Percentiles rank a stretch among this genome's conserved stretches.
phyloP scores from a whole-genome alignment of 1,140 invertebrate genomes.

The Platyscapa corneri region DNA sequence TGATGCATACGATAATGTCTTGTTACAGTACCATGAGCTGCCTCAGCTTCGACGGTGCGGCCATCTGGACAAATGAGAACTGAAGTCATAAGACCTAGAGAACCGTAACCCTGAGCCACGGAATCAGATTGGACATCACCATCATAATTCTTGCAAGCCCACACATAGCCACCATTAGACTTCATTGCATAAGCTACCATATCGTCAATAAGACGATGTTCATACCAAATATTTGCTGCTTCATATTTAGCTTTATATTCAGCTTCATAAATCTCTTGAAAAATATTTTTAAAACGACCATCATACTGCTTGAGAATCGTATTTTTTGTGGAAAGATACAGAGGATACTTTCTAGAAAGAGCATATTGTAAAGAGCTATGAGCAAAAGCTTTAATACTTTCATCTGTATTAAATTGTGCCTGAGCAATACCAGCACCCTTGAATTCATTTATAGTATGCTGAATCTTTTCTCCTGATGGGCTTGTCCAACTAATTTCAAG shows the following conservation, averaged over 20 bases:
- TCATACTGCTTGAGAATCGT: slow-evolving; percentile 99
- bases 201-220: slow-evolving; percentile 98
- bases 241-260: slow-evolving; percentile 92
- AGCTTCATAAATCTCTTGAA: slow-evolving; percentile 96
- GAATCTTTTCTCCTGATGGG: slow-evolving; percentile 78
- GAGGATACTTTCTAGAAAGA: slow-evolving; percentile 87
- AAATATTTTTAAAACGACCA: slow-evolving; percentile 99
- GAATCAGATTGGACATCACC: slow-evolving; percentile 99
- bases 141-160: slow-evolving; percentile 99
- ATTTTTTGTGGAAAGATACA: slow-evolving; percentile 99
- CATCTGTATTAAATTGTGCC: slow-evolving; percentile 98
- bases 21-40: slow-evolving; percentile 98
- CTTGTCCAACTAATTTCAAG: slow-evolving; percentile 90
- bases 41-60: slow-evolving; percentile 97
- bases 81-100: slow-evolving; percentile 96
- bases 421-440: slow-evolving; percentile 92
- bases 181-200: slow-evolving; percentile 99
- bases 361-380: slow-evolving; percentile 96
- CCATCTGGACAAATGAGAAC: slow-evolving; percentile 96
- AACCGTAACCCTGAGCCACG: slow-evolving; percentile 95
- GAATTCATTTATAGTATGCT: slow-evolving; percentile 86
- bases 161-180: slow-evolving; percentile 98
- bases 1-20: slow-evolving; percentile 95
- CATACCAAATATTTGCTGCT: slow-evolving; percentile 93
- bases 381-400: slow-evolving; percentile 92